phyloP scores from a whole-genome alignment of 1,140 invertebrate genomes.

The Melanaphis sacchari region DNA sequence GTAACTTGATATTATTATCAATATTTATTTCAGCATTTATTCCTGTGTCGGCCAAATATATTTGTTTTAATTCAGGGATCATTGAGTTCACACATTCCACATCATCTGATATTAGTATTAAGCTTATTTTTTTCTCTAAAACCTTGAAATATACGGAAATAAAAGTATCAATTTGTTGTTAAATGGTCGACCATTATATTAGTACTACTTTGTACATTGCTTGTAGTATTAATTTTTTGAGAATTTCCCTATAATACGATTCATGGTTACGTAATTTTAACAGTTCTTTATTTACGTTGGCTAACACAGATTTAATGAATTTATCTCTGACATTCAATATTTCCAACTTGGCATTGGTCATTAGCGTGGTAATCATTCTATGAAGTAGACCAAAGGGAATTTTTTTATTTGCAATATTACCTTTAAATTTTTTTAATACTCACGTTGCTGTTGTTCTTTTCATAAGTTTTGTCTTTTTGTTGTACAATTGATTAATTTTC shows the following conservation, averaged over 20 bases:
- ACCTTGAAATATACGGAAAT: background rate
- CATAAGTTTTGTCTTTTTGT: background rate
- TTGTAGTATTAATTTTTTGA: slow-evolving; percentile 29
- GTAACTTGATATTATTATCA: background rate
- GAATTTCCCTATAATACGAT: background rate
- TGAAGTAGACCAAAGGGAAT: background rate
- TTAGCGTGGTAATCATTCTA: background rate
- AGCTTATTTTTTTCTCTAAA: background rate
- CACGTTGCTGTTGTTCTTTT: slow-evolving; percentile 12
- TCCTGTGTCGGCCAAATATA: background rate
- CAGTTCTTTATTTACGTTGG: slow-evolving; percentile 11
- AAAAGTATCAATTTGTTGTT: background rate
- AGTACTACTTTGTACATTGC: slow-evolving; percentile 43
- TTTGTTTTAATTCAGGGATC: background rate
- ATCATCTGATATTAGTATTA: background rate
- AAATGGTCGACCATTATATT: background rate
- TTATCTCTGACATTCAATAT: slow-evolving; percentile 17
- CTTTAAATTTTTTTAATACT: background rate
- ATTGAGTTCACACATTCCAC: background rate
- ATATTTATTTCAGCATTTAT: slow-evolving; percentile 12
- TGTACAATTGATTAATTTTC: slow-evolving; percentile 17
- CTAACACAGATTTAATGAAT: slow-evolving; percentile 17
- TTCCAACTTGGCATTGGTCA: slow-evolving; percentile 11
- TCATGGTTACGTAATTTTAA: background rate
- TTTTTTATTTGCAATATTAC: background rate